These are phyloP conservation scores for Chanos chanos DNA, from an alignment of 2,797 vertebrate genomes.

Conservation along the genomic window DNA sequence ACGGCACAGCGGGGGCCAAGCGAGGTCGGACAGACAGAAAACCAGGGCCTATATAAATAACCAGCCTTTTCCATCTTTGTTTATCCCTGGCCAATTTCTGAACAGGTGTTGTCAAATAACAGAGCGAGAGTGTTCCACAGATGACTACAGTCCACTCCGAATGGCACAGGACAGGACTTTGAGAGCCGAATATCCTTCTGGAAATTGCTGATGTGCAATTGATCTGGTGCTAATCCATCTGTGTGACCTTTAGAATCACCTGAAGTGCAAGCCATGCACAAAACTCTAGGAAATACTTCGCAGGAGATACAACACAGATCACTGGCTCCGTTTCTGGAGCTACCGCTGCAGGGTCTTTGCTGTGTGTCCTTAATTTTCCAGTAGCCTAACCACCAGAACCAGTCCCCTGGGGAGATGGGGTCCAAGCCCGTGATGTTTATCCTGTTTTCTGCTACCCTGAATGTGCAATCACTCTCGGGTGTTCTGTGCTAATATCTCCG, in stretches of 20 bases:
- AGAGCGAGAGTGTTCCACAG: neutral
- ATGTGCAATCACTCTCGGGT: neutral
- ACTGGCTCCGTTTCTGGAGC: too few relatives aligned
- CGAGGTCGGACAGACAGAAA: too few relatives aligned
- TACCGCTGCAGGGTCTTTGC: too few relatives aligned
- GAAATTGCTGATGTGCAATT: slow-evolving; percentile 1
- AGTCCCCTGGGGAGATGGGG: too few relatives aligned
- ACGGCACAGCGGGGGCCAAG: too few relatives aligned
- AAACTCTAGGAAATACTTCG: neutral
- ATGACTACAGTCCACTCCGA: slow-evolving; percentile 1
- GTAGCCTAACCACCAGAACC: too few relatives aligned
- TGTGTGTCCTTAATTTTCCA: too few relatives aligned
- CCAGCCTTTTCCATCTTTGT: neutral
- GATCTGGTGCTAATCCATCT: slow-evolving; percentile 10
- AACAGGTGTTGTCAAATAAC: neutral
- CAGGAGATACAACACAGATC: too few relatives aligned
- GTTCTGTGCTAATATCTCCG: neutral
- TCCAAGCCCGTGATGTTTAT: neutral
- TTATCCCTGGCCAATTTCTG: neutral
- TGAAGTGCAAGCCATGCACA: neutral
- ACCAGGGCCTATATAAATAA: too few relatives aligned
- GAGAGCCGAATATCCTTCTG: neutral
- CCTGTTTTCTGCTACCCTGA: neutral
- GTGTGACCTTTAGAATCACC: slow-evolving; percentile 13
- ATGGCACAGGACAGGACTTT: neutral